Conservation (phyloP, 2,888 invertebrate genomes). For the Patella pellucida region DNA sequence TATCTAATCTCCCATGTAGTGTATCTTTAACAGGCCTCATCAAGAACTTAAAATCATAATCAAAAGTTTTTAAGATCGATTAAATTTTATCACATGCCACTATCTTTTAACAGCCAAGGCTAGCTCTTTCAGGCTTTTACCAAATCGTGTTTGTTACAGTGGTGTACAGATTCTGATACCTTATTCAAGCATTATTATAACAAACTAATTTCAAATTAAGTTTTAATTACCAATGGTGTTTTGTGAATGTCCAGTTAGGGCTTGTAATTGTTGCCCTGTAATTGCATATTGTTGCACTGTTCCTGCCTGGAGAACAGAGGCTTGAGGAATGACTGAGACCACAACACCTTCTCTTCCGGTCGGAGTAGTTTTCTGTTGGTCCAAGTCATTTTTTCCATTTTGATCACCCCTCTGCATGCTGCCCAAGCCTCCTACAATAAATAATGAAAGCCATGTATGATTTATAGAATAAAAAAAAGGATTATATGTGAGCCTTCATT, state of each 20-base stretch:
- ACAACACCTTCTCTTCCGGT: slow-evolving; percentile 16
- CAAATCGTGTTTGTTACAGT: too few relatives aligned
- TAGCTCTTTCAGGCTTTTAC: too few relatives aligned
- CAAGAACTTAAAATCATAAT: background rate
- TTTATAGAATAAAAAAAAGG: too few relatives aligned
- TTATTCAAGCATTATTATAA: too few relatives aligned
- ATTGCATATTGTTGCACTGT: slow-evolving; percentile 21
- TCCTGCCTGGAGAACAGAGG: slow-evolving; percentile 9
- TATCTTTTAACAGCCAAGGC: too few relatives aligned
- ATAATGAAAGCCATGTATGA: background rate
- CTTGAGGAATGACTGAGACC: slow-evolving; percentile 1
- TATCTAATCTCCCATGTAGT: too few relatives aligned
- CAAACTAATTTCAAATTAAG: too few relatives aligned
- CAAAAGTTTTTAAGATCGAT: slow-evolving; percentile 14
- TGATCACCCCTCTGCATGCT: slow-evolving; percentile 31
- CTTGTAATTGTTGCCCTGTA: slow-evolving; percentile 26
- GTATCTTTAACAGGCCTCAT: background rate
- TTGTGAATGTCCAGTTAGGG: slow-evolving; percentile 9
- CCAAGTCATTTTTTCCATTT: slow-evolving; percentile 16
- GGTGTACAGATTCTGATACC: too few relatives aligned
- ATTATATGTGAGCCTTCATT: too few relatives aligned
- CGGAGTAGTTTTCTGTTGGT: slow-evolving; percentile 18
- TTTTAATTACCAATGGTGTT: too few relatives aligned
- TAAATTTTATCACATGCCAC: too few relatives aligned
- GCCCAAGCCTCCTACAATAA: slow-evolving; percentile 8